Evolutionary conservation across 1,140 invertebrate genomes (phyloP), one percentile per base, ranked within the genome.

Genomic region (Bombus huntii): DNA sequence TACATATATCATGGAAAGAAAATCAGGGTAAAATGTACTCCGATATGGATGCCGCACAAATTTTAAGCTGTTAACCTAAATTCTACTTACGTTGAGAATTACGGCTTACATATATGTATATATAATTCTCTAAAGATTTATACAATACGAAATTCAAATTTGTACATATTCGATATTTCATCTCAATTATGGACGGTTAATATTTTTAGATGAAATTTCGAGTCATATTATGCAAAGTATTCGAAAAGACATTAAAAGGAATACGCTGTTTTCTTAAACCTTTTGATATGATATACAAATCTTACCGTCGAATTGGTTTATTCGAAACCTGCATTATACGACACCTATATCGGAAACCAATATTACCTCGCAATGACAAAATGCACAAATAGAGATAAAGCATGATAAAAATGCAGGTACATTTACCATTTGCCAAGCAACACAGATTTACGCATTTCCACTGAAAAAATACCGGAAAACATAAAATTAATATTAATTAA

Each of bases 351-450:
- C 44, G 42, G 66, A 79, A 59, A 53, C 13, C 10, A 31, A 59
- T 28, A 37, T 34, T 10, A 25, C 9, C 39, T 34, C 28, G 12
- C 83, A 34, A 80, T 13, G 25, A 37, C 44, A 84, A 85, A 79
- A 77, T 77, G 53, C 53, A 72, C 68, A 31, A 39, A 5, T 57
- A 44, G 28, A 31, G 34, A 71, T 62, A 70, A 72, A 80, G 39
- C 75, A 79, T 31, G 66, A 85, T 53, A 42, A 71, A 79, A 72
- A 84, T 84, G 76, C 83, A 79, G n/a, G 70, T 82, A 82, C 73
- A 78, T 59, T 71, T 65, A 31, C 39, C 39, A 15, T 82, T 25
- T 42, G 39, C 71, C 22, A 65, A 82, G 34, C 81, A 66, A 76
- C 44, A 57, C 25, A 71, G n/a, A 37, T 44, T 59, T 53, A 72